A percentile compares a stretch with the other conserved stretches of the same genome.
Evolutionary conservation across 2,888 invertebrate species (phyloP).

Genomic region (Euplagia quadripunctaria): DNA sequence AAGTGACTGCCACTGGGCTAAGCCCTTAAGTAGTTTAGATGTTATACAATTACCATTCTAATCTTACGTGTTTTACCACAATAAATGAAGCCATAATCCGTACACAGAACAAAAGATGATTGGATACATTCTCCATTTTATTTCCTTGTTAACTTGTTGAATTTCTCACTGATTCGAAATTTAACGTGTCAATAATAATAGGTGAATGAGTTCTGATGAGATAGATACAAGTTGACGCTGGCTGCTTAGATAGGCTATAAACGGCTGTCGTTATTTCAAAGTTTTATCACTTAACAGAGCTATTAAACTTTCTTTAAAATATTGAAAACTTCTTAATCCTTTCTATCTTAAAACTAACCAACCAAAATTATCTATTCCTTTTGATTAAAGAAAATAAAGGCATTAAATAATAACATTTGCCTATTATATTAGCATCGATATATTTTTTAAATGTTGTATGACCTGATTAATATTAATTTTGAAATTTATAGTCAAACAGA

Average conservation of each 20-base stretch:
- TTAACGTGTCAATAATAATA: constrained; percentile 6
- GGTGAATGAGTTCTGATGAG: constrained; percentile 1
- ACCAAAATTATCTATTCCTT: no score
- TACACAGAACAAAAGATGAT: constrained; percentile 29
- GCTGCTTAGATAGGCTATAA: background rate
- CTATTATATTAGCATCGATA: no score
- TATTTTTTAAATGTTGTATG: no score
- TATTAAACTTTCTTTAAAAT: background rate
- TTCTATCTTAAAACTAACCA: no score
- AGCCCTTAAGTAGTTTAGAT: background rate
- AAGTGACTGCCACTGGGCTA: background rate
- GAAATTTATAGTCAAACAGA: no score
- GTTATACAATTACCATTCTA: background rate
- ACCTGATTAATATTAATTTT: no score
- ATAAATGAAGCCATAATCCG: constrained; percentile 35
- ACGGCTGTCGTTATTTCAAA: background rate
- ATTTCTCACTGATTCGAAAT: constrained; percentile 16
- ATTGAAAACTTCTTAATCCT: no score
- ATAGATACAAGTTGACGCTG: background rate
- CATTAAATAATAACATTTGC: no score
- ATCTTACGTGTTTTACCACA: background rate
- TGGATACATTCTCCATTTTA: constrained; percentile 19
- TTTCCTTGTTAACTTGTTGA: constrained; percentile 21
- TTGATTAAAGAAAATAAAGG: no score
- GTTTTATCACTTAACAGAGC: background rate